Evolutionary conservation across 2,888 invertebrate species (phyloP).

Genomic region (Conomelus anceps): DNA sequence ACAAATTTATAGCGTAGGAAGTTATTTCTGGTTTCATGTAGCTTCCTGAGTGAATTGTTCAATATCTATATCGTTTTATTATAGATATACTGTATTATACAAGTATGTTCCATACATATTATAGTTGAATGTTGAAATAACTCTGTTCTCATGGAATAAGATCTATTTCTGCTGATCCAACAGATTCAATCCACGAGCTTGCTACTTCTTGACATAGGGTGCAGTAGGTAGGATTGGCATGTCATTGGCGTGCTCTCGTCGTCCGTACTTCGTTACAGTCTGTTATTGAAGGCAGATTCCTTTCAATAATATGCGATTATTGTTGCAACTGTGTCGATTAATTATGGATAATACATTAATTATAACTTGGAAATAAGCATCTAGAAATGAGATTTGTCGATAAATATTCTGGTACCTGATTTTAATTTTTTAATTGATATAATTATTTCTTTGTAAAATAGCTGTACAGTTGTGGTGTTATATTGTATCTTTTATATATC

Average conservation of each 20-base stretch:
- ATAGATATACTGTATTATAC: neutral
- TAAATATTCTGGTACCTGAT: constrained; percentile 27
- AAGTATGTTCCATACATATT: neutral
- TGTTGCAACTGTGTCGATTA: neutral
- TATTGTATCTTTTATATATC: neutral
- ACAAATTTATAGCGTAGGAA: neutral
- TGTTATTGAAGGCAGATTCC: neutral
- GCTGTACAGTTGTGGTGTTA: constrained; percentile 20
- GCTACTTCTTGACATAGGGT: neutral
- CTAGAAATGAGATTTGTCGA: neutral
- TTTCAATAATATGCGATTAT: neutral
- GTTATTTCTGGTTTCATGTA: neutral
- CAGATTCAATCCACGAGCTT: neutral
- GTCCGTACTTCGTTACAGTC: neutral
- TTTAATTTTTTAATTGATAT: constrained; percentile 23
- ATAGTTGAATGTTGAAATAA: no score
- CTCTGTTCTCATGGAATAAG: neutral
- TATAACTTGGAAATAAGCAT: neutral
- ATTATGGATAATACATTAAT: constrained; percentile 18
- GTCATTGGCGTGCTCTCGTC: neutral
- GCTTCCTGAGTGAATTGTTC: neutral
- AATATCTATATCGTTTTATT: neutral
- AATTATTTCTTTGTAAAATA: constrained; percentile 25
- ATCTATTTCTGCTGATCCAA: neutral
- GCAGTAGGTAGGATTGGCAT: neutral